These are phyloP conservation scores for Bovichtus diacanthus DNA, from an alignment of 2,797 vertebrate species.

Conservation along the genomic window DNA sequence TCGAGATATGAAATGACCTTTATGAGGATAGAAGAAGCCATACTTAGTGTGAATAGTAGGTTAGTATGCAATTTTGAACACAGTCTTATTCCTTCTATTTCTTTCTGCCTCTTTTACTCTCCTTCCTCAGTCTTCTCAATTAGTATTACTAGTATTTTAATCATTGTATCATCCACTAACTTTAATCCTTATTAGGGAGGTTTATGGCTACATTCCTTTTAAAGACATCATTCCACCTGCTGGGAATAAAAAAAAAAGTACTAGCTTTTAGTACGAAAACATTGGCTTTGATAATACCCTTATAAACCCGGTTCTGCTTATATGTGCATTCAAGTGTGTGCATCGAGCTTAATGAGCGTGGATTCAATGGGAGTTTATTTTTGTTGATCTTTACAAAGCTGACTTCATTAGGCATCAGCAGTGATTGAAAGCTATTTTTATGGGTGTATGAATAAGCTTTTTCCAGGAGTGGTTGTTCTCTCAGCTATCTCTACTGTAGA, in stretches of 20 bases:
- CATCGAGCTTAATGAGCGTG: constrained; percentile 14
- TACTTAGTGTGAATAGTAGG: too few relatives aligned
- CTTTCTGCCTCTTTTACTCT: neutral
- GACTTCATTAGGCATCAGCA: constrained; percentile 67
- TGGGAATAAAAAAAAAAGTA: neutral
- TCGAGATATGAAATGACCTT: too few relatives aligned
- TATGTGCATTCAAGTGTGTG: constrained; percentile 16
- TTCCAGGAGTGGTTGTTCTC: constrained; percentile 49
- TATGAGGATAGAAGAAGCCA: too few relatives aligned
- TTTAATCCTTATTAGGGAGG: neutral
- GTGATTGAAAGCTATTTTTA: constrained; percentile 69
- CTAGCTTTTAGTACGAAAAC: constrained; percentile 1
- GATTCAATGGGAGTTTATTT: constrained; percentile 52
- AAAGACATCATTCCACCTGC: neutral
- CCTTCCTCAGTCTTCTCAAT: neutral
- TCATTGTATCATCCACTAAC: neutral
- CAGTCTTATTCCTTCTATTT: too few relatives aligned
- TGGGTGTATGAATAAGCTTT: constrained; percentile 50
- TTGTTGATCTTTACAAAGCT: constrained; percentile 52
- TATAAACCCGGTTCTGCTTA: neutral
- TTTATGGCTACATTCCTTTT: neutral
- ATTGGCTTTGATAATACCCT: neutral
- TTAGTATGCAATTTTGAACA: too few relatives aligned
- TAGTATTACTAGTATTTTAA: neutral
- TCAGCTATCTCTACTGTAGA: constrained; percentile 49